Conservation (phyloP, 2,888 invertebrate genomes). For the Lysandra coridon region DNA sequence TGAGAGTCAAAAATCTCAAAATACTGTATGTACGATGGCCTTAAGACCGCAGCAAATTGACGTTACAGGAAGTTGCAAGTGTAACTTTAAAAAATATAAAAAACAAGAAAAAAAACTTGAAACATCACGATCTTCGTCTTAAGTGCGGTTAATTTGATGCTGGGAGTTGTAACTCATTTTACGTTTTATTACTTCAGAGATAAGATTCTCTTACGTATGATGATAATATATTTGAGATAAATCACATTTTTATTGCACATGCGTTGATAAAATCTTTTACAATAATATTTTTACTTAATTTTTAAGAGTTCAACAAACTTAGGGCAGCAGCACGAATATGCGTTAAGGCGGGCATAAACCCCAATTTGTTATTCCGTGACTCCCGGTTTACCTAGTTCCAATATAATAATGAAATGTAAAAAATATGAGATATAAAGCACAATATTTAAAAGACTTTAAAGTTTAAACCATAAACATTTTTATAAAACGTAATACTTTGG, state of each 20-base stretch:
- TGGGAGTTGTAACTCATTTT: conserved; percentile 1
- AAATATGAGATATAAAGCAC: too few species aligned
- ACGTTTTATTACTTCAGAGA: not conserved
- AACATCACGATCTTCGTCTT: conserved; percentile 48
- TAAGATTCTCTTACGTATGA: not conserved
- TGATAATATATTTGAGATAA: not conserved
- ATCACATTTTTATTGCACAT: not conserved
- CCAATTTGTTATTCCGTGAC: too few species aligned
- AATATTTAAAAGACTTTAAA: too few species aligned
- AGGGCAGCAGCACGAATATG: not conserved
- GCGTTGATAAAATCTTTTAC: not conserved
- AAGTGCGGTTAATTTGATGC: conserved; percentile 31
- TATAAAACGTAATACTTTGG: too few species aligned
- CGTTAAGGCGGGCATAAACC: too few species aligned
- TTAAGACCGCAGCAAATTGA: conserved; percentile 46
- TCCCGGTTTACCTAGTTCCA: too few species aligned
- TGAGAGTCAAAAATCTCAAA: too few species aligned
- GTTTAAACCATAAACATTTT: too few species aligned
- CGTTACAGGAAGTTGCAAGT: conserved; percentile 48
- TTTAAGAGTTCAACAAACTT: not conserved
- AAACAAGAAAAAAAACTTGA: conserved; percentile 45
- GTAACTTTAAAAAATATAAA: conserved; percentile 45
- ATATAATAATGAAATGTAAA: too few species aligned
- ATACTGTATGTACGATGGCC: not conserved
- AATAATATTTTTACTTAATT: not conserved